Evolutionary conservation across 2,113 vertebrate genomes (phyloP), one percentile per base, ranked within the genome.

Genomic region (Anguilla japonica): DNA sequence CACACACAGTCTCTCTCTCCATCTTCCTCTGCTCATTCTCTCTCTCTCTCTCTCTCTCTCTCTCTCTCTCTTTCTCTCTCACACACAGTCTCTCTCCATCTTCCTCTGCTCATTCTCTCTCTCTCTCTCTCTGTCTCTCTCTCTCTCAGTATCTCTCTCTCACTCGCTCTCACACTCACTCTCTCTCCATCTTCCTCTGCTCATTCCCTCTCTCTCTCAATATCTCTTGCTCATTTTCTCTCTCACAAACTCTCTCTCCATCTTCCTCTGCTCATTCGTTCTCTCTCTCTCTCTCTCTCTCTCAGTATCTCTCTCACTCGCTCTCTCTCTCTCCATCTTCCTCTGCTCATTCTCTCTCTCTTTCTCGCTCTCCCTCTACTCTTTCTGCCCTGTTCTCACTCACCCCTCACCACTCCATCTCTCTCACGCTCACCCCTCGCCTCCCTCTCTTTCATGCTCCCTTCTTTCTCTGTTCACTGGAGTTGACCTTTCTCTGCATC

Each of bases 61-160:
- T 78, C 18, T 5, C 43, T 46, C 43, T 46, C 43, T 46, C 43
- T 1, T 1, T 46, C 43, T 1, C 43, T 46, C 57, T 81, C 5
- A 60, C 63, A 16, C 60, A 83, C 84, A 84, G n/a, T n/a, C n/a
- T n/a, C n/a, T n/a, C 41, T 87, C 85, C 53, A 85, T 56, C 83
- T 46, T 80, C 56, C 53, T 85, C 78, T 16, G 15, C 39, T 20
- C 57, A 15, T 13, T 15, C 57, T 11, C 57, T 60, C 29, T 5
- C 15, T 60, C 57, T 20, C 57, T 46, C 43, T 46, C 43, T 46
- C 2, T 1, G 91, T 92, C 7, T 15, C 57, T 11, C 57, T 60
- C 29, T 5, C 15, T 60, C 57, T 20, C 57, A 46, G 2, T 46
- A 46, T 46, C 43, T 46, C 43, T 46, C 2, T 1, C 57, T 79